Percentiles rank a stretch among this genome's conserved stretches.
Conservation (phyloP, 2,113 vertebrate species). For the Eulemur macaco region DNA sequence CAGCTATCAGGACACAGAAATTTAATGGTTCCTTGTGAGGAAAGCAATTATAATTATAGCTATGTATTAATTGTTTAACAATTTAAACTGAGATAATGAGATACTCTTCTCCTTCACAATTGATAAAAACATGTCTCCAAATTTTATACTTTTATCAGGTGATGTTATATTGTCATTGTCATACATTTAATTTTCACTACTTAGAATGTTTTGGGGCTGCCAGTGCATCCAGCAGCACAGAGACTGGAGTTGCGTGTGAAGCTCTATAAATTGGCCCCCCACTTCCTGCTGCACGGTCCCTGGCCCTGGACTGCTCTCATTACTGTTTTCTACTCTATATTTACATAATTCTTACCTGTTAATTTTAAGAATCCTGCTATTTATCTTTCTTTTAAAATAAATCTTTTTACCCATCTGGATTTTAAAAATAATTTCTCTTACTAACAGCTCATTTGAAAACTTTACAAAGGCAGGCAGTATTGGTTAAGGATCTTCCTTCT, state of each 20-base stretch:
- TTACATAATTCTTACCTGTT: background rate
- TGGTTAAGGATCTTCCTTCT: background rate
- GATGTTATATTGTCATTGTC: background rate
- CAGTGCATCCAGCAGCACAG: too few relatives aligned
- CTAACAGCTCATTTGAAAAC: conserved; percentile 8
- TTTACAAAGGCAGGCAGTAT: background rate
- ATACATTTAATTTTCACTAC: background rate
- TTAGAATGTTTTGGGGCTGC: background rate
- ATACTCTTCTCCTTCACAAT: background rate
- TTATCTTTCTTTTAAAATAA: conserved; percentile 39
- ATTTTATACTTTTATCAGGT: background rate
- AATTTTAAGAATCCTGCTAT: background rate
- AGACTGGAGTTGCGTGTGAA: background rate
- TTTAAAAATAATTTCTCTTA: conserved; percentile 18
- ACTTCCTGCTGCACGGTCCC: fast-evolving
- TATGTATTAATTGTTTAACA: background rate
- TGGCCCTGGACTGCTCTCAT: background rate
- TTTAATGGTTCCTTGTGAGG: background rate
- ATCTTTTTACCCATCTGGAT: background rate
- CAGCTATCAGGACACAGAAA: background rate
- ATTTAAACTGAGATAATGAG: background rate
- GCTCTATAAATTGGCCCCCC: background rate
- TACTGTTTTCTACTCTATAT: background rate
- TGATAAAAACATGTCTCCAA: background rate
- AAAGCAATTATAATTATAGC: conserved; percentile 43